These are phyloP conservation scores for Prosapia bicincta DNA, from an alignment of 2,888 invertebrate genomes.

Conservation along the genomic window DNA sequence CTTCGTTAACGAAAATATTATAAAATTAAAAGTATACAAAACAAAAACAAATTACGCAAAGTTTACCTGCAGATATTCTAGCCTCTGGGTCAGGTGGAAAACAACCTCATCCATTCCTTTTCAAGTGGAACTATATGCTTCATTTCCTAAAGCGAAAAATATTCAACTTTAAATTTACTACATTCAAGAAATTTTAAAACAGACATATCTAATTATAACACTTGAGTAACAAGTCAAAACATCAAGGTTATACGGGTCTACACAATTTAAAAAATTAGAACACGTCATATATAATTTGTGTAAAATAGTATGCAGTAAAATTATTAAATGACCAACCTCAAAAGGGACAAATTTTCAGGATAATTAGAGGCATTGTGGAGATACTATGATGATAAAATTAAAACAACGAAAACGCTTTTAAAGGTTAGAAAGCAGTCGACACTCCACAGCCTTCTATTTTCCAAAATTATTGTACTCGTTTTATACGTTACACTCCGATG, in stretches of 20 bases:
- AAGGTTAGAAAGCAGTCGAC: not conserved
- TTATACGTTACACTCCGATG: too few species aligned
- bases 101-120: conserved; percentile 37
- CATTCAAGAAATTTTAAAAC: not conserved
- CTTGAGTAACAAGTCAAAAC: not conserved
- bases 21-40: too few species aligned
- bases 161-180: not conserved
- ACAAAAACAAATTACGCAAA: conserved; percentile 11
- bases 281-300: too few species aligned
- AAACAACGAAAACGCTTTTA: not conserved
- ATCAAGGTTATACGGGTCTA: not conserved
- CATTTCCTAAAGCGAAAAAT: not conserved
- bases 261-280: too few species aligned
- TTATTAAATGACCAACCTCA: not conserved
- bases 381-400: not conserved
- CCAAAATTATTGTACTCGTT: too few species aligned
- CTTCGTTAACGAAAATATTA: too few species aligned
- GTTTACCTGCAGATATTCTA: conserved; percentile 36
- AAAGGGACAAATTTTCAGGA: not conserved
- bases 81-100: conserved; percentile 34
- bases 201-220: not conserved
- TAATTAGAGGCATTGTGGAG: too few species aligned
- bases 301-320: too few species aligned
- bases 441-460: not conserved
- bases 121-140: not conserved